These are phyloP conservation scores for Takifugu bimaculatus DNA, from an alignment of 2,113 vertebrate species.

Conservation along the genomic window DNA sequence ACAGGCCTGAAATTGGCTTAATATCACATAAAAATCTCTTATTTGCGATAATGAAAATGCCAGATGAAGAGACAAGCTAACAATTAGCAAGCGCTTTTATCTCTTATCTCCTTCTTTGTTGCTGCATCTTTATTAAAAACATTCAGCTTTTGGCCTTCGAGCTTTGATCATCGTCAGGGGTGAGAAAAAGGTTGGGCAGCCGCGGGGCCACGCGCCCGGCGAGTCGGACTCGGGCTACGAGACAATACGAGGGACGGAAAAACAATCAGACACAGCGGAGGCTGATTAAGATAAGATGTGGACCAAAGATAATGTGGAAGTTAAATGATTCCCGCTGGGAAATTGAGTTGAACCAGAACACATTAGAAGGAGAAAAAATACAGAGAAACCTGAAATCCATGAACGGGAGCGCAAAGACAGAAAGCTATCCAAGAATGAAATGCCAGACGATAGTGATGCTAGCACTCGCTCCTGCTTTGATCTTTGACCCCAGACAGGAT, in stretches of 20 bases:
- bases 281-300: conserved; percentile 54
- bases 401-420: neutral
- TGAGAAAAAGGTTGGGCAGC: conserved; percentile 37
- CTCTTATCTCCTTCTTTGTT: conserved; percentile 11
- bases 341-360: conserved; percentile 44
- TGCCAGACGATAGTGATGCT: too few species aligned
- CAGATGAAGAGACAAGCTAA: conserved; percentile 12
- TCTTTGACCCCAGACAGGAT: neutral
- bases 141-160: conserved; percentile 28
- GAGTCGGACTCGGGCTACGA: conserved; percentile 10
- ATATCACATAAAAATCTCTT: neutral
- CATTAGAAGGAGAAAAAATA: conserved; percentile 32
- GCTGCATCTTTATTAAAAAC: conserved; percentile 27
- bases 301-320: conserved; percentile 53
- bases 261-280: conserved; percentile 34
- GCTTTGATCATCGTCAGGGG: conserved; percentile 59
- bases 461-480: too few species aligned
- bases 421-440: neutral
- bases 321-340: conserved; percentile 45
- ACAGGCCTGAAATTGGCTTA: too few species aligned
- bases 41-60: conserved; percentile 1
- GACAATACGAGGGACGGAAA: conserved; percentile 9
- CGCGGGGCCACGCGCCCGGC: conserved; percentile 10
- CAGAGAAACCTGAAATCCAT: conserved; percentile 17
- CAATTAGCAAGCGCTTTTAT: conserved; percentile 18